Percentiles rank a stretch among this genome's conserved stretches.
Conservation (phyloP, 2,888 invertebrate species). For the Cosmorhoe ocellata region DNA sequence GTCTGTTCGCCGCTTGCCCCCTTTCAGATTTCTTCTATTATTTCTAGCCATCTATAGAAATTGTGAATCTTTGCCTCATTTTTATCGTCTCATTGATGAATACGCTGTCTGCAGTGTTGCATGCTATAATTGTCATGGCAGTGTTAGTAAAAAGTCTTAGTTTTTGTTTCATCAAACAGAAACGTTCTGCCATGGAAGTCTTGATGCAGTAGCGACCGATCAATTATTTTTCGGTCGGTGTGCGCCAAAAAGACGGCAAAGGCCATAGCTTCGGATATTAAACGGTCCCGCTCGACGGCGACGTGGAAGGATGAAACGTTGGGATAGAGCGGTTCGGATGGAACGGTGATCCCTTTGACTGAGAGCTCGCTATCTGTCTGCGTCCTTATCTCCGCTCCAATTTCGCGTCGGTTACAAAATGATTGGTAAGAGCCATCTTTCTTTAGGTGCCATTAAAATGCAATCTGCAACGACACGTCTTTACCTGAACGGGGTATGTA, state of each 20-base stretch:
- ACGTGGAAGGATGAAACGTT: constrained; percentile 49
- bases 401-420: constrained; percentile 50
- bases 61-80: no score
- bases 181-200: constrained; percentile 64
- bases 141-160: no score
- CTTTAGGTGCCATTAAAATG: constrained; percentile 33
- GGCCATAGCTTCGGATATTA: constrained; percentile 75
- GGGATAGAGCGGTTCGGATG: constrained; percentile 38
- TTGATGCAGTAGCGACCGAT: constrained; percentile 52
- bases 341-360: constrained; percentile 68
- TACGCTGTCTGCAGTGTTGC: no score
- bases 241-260: constrained; percentile 69
- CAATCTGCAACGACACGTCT: constrained; percentile 19
- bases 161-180: no score
- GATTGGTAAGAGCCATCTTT: constrained; percentile 41
- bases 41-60: no score
- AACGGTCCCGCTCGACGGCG: constrained; percentile 55
- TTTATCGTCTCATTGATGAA: no score
- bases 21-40: no score
- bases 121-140: no score
- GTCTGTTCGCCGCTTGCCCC: no score
- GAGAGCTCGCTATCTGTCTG: constrained; percentile 61
- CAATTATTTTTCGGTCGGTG: constrained; percentile 75
- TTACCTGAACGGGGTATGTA: not conserved
- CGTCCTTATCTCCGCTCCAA: constrained; percentile 64